Evolutionary conservation across 2,888 invertebrate species (phyloP), one percentile per base, ranked within the genome.

Genomic region (Calephelis perditalis): DNA sequence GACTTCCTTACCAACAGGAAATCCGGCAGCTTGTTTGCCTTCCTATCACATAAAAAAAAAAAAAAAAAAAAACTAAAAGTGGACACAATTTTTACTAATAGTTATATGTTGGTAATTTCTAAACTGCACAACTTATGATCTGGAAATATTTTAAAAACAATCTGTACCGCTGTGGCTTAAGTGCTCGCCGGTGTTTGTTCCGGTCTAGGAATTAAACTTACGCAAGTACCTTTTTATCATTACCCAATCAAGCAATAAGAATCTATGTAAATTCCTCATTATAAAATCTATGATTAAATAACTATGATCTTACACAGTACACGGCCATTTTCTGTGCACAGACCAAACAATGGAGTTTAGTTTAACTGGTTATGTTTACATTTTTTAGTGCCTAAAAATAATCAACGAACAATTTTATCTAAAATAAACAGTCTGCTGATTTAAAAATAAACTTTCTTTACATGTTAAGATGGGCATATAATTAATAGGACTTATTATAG

Each of bases 281-380:
- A 49, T 49, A 49, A 49, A 49, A 49, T 9, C 49, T 49, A 49
- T 26, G 26, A 49, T 49, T 12, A 26, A 49, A 49, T 49, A 49
- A 9, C 26, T 26, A 49, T 49, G 26, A 26, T 49, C 26, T 8
- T 26, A 49, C 49, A 49, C 49, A 49, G 49, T 26, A 49, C 49
- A 49, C 49, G 26, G 10, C 10, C 49, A 49, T 26, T 9, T 26
- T 7, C 26, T 26, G 26, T 26, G 10, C 26, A 49, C 49, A 49
- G 49, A 26, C 49, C 49, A 49, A 49, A 49, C 49, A 49, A 49
- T 49, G 49, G 10, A 10, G 49, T 26, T 26, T 26, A 15, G 49
- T 49, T 49, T 15, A 15, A 49, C 15, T 9, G 49, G 49, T 49
- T 5, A 15, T 49, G 49, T 49, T 49, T 49, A 49, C 49, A 49